Evolutionary conservation across 1,140 invertebrate species (phyloP).

Genomic region (Calycopis cecrops): DNA sequence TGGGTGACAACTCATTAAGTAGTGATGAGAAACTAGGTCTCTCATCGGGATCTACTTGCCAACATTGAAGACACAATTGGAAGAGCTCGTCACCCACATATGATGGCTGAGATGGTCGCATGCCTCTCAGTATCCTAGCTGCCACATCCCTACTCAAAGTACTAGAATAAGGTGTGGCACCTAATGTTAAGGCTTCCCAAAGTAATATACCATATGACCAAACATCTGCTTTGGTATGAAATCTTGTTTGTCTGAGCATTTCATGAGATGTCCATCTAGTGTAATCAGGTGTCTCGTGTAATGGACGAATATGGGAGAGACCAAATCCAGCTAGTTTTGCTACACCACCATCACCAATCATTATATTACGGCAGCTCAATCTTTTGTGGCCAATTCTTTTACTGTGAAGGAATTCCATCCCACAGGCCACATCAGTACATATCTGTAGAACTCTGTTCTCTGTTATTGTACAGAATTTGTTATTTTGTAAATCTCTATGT

Average conservation of each 20-base stretch:
- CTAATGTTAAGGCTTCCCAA: slow-evolving; percentile 90
- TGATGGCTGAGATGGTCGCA: slow-evolving; percentile 82
- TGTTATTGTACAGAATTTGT: slow-evolving; percentile 78
- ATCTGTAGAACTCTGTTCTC: slow-evolving; percentile 78
- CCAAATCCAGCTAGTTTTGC: slow-evolving; percentile 86
- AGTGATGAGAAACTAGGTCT: slow-evolving; percentile 75
- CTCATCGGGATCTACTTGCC: slow-evolving; percentile 88
- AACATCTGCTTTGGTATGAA: slow-evolving; percentile 82
- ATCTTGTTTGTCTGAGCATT: slow-evolving; percentile 80
- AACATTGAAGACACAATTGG: slow-evolving; percentile 89
- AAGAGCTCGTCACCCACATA: slow-evolving; percentile 86
- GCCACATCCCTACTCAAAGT: slow-evolving; percentile 82
- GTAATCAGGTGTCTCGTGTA: slow-evolving; percentile 79
- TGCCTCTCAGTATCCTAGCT: slow-evolving; percentile 79
- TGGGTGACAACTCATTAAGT: slow-evolving; percentile 43
- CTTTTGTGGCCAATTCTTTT: slow-evolving; percentile 82
- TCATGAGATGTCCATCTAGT: slow-evolving; percentile 87
- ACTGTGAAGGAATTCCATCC: slow-evolving; percentile 80
- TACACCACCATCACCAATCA: slow-evolving; percentile 75
- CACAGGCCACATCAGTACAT: slow-evolving; percentile 77
- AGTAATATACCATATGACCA: slow-evolving; percentile 89
- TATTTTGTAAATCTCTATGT: slow-evolving; percentile 76
- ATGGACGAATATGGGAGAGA: slow-evolving; percentile 67
- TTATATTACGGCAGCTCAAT: slow-evolving; percentile 83
- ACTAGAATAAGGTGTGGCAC: slow-evolving; percentile 86